Percentiles rank a stretch among this genome's conserved stretches.
Evolutionary conservation across 2,888 invertebrate genomes (phyloP).

Genomic region (Sphaerophoria rueppellii): DNA sequence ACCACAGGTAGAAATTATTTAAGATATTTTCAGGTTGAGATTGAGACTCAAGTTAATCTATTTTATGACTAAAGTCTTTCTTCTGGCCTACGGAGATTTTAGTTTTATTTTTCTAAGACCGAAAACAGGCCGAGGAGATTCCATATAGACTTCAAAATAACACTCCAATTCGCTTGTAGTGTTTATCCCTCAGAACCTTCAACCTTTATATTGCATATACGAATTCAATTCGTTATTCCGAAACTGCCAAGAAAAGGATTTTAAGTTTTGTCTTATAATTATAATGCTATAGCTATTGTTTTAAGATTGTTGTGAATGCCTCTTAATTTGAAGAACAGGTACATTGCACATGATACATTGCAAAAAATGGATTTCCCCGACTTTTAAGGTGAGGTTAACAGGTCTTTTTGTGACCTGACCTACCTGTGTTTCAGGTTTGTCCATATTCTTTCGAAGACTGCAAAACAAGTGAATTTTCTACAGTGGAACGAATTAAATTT

Average conservation of each 20-base stretch:
- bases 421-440: constrained; percentile 17
- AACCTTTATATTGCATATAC: constrained; percentile 34
- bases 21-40: not conserved
- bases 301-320: constrained; percentile 18
- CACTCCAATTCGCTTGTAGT: constrained; percentile 45
- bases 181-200: constrained; percentile 44
- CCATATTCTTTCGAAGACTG: constrained; percentile 24
- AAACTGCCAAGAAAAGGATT: constrained; percentile 59
- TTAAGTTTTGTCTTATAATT: constrained; percentile 59
- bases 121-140: constrained; percentile 30
- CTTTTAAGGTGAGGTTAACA: constrained; percentile 41
- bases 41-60: constrained; percentile 15
- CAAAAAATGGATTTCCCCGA: constrained; percentile 56
- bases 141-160: constrained; percentile 32
- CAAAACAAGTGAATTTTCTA: constrained; percentile 61
- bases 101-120: not conserved
- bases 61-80: constrained; percentile 18
- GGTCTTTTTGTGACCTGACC: not conserved
- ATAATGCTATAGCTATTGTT: constrained; percentile 56
- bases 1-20: constrained; percentile 16
- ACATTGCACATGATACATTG: constrained; percentile 34
- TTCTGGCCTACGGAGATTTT: not conserved
- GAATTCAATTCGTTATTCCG: constrained; percentile 18
- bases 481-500: constrained; percentile 70
- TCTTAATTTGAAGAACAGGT: constrained; percentile 36